These are phyloP conservation scores for Drosophila trapezifrons DNA, from an alignment of 1,140 invertebrate species.

Conservation along the genomic window DNA sequence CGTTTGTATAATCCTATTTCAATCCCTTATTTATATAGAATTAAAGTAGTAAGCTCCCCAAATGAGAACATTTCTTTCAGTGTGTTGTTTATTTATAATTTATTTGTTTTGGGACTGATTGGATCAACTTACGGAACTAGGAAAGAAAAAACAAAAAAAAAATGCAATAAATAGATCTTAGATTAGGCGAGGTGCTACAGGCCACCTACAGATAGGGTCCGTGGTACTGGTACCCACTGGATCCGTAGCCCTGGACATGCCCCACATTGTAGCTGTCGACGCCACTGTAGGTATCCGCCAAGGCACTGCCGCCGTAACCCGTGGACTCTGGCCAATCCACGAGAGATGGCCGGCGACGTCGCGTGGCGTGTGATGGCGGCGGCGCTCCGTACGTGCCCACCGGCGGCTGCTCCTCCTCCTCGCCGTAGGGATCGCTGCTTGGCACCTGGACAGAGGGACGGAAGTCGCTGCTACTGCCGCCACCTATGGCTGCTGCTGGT, in stretches of 20 bases:
- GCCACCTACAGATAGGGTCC: conserved; percentile 60
- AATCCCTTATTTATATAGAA: too few relatives aligned
- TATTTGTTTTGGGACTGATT: conserved; percentile 10
- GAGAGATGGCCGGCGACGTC: conserved; percentile 33
- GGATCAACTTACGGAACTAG: conserved; percentile 41
- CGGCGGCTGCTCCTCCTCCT: conserved; percentile 43
- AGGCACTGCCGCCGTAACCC: conserved; percentile 20
- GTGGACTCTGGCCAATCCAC: conserved; percentile 44
- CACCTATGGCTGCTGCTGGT: not conserved
- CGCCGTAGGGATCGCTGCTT: conserved; percentile 42
- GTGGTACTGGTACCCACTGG: conserved; percentile 53
- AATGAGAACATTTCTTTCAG: not conserved
- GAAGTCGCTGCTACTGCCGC: conserved; percentile 32
- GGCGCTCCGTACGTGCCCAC: conserved; percentile 51
- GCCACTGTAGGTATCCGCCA: conserved; percentile 59
- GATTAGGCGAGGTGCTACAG: conserved; percentile 6
- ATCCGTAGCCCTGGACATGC: conserved; percentile 61
- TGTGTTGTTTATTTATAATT: conserved; percentile 9
- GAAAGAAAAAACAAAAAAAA: conserved; percentile 36
- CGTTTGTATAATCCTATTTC: not conserved
- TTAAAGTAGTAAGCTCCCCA: not conserved
- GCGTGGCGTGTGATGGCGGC: not conserved
- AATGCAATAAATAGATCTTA: conserved; percentile 53
- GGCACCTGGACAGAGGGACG: conserved; percentile 57
- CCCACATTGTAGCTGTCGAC: conserved; percentile 71